Percentiles rank a stretch among this genome's conserved stretches.
These are phyloP conservation scores for Talpa occidentalis DNA, from an alignment of 2,113 vertebrate genomes.

Conservation along the genomic window DNA sequence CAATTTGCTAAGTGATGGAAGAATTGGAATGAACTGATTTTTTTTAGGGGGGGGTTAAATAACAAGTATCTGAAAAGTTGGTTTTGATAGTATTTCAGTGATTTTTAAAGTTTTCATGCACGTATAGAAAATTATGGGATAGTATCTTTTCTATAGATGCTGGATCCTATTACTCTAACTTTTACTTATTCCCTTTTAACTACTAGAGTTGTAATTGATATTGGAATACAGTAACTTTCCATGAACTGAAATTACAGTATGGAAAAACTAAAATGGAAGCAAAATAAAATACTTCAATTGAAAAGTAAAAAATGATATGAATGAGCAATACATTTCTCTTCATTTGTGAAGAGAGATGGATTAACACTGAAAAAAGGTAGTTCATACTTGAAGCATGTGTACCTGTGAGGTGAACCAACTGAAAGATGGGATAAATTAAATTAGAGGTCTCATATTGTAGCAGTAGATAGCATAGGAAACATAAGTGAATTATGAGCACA, in stretches of 20 bases:
- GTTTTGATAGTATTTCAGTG: not conserved
- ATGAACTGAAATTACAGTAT: not conserved
- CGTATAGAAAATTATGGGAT: not conserved
- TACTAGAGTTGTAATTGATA: not conserved
- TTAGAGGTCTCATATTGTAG: not conserved
- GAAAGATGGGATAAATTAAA: not conserved
- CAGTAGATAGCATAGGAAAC: not conserved
- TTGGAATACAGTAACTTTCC: not conserved
- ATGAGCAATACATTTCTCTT: not conserved
- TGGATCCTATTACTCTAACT: not conserved
- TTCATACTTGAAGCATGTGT: not conserved
- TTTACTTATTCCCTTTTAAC: not conserved
- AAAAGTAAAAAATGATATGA: not conserved
- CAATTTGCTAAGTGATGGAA: not conserved
- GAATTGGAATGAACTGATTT: not conserved
- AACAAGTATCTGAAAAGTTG: not conserved
- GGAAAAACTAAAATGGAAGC: not conserved
- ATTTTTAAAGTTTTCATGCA: not conserved
- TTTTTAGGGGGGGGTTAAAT: not conserved
- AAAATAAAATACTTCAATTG: not conserved
- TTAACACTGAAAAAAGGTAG: not conserved
- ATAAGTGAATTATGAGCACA: not conserved
- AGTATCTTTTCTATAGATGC: not conserved
- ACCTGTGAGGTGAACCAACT: not conserved
- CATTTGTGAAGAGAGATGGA: not conserved